phyloP scores from a whole-genome alignment of 2,113 vertebrate genomes.

The Entelurus aequoreus region DNA sequence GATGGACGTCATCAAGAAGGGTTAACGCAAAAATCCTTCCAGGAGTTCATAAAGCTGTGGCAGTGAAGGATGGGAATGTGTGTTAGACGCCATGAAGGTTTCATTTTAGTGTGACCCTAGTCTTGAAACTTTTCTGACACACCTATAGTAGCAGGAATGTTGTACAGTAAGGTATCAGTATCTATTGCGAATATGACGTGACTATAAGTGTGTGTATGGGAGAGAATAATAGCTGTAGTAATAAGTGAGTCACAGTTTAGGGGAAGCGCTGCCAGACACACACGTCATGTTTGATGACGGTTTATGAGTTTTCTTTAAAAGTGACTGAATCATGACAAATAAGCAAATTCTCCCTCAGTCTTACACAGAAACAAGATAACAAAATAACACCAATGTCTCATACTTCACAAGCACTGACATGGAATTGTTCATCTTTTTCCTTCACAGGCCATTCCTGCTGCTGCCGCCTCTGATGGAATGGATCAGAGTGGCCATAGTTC shows the following conservation, averaged over 20 bases:
- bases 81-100: no score
- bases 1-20: no score
- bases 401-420: neutral
- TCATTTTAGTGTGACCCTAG: no score
- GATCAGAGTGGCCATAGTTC: slow-evolving; percentile 96
- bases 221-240: slow-evolving; percentile 1
- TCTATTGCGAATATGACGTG: neutral
- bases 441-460: slow-evolving; percentile 86
- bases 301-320: slow-evolving; percentile 12
- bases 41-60: no score
- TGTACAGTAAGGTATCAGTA: neutral
- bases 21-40: no score
- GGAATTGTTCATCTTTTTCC: neutral
- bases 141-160: neutral
- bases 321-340: slow-evolving; percentile 32
- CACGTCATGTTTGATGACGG: slow-evolving; percentile 31
- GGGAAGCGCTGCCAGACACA: slow-evolving; percentile 30
- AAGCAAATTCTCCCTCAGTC: neutral
- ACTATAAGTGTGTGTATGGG: slow-evolving; percentile 4
- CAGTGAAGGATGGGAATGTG: no score
- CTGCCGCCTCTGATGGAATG: slow-evolving; percentile 97
- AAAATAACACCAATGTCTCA: neutral
- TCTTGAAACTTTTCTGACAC: no score
- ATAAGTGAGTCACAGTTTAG: slow-evolving; percentile 24
- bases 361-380: neutral